Evolutionary conservation across 2,797 vertebrate species (phyloP).

Genomic region (Pangasius larnaudii): DNA sequence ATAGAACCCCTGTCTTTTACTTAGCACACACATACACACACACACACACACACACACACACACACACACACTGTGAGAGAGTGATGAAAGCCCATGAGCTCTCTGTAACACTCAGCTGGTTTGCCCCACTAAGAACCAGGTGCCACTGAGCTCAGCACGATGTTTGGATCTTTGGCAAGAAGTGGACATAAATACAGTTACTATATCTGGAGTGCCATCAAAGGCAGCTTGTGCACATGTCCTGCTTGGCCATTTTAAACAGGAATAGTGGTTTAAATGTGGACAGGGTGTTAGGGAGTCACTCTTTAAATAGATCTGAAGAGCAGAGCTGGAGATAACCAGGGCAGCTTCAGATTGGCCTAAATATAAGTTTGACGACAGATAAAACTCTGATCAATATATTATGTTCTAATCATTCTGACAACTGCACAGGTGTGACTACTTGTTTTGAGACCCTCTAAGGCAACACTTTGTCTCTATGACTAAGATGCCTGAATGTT

Average conservation of each 20-base stretch:
- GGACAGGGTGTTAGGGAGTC: constrained; percentile 39
- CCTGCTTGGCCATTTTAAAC: constrained; percentile 27
- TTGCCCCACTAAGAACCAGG: constrained; percentile 17
- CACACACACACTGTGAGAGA: constrained; percentile 11
- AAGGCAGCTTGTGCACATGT: constrained; percentile 28
- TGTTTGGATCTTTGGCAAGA: constrained; percentile 34
- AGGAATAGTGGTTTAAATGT: constrained; percentile 50
- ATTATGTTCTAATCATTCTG: neutral
- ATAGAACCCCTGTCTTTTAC: constrained; percentile 38
- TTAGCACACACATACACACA: constrained; percentile 8
- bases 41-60: neutral
- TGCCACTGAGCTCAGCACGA: constrained; percentile 33
- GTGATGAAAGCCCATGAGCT: constrained; percentile 46
- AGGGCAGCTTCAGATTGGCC: constrained; percentile 33
- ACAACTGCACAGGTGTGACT: neutral
- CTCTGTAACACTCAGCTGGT: constrained; percentile 22
- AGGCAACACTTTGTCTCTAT: neutral
- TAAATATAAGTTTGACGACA: constrained; percentile 19
- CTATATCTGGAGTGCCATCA: constrained; percentile 44
- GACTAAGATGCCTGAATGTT: neutral
- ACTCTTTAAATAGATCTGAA: constrained; percentile 51
- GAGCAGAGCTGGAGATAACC: constrained; percentile 30
- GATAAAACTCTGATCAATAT: neutral
- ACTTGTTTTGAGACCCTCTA: neutral
- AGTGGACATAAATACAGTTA: constrained; percentile 45